phyloP scores from a whole-genome alignment of 2,797 vertebrate species.

The Meriones psammophilus region DNA sequence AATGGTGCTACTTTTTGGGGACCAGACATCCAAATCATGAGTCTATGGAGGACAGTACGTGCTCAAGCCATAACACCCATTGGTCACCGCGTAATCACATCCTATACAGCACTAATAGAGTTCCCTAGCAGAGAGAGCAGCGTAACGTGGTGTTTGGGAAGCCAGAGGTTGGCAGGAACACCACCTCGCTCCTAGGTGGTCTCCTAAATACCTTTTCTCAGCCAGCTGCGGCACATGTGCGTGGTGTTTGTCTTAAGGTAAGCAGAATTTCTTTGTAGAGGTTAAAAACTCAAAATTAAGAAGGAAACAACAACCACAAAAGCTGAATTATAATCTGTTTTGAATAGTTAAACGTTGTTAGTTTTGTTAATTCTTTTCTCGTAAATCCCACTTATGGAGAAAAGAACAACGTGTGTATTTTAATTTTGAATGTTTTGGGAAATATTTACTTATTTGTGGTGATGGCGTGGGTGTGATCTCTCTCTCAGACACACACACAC shows the following conservation, averaged over 20 bases:
- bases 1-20: neutral
- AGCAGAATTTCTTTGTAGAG: slow-evolving; percentile 14
- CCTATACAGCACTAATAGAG: neutral
- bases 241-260: neutral
- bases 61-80: neutral
- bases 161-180: no score
- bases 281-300: slow-evolving; percentile 34
- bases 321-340: slow-evolving; percentile 21
- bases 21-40: neutral
- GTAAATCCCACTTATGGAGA: slow-evolving; percentile 19
- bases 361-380: slow-evolving; percentile 58
- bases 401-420: slow-evolving; percentile 56
- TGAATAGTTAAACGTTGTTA: slow-evolving; percentile 62
- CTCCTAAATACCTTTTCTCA: neutral
- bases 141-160: neutral
- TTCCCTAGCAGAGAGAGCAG: neutral
- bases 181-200: neutral
- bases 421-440: slow-evolving; percentile 66
- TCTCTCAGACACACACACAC: neutral
- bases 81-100: neutral
- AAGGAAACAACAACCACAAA: neutral
- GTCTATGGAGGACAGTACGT: neutral
- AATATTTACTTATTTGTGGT: neutral
- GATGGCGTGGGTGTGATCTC: neutral
- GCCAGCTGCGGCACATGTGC: neutral